Conservation (phyloP, 2,888 invertebrate genomes). For the Poecilobothrus nobilitatus region DNA sequence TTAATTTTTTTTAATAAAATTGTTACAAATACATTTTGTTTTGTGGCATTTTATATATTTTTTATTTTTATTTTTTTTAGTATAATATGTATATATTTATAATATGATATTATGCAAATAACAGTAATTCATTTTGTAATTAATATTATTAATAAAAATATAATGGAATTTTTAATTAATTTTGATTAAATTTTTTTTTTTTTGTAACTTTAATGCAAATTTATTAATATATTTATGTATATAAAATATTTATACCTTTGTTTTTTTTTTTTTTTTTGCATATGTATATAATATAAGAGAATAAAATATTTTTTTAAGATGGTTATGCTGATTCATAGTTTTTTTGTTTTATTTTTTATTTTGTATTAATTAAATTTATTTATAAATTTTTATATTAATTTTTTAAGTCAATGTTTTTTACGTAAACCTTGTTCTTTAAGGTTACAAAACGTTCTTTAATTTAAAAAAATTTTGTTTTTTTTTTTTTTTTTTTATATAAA, state of each 20-base stretch:
- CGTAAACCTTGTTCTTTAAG: not conserved
- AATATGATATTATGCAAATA: not conserved
- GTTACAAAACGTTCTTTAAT: no score
- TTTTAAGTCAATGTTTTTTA: not conserved
- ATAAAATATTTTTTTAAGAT: no score
- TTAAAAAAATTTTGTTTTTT: no score
- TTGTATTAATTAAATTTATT: not conserved
- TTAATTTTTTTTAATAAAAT: no score
- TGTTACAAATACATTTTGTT: not conserved
- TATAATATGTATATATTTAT: not conserved
- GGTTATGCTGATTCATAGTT: not conserved
- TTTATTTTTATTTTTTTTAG: not conserved
- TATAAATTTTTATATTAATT: not conserved
- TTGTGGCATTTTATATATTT: not conserved
- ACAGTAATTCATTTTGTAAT: not conserved
- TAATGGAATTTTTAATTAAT: not conserved
- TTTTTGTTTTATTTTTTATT: no score
- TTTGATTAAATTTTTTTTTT: not conserved
- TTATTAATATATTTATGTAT: no score
- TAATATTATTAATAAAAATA: not conserved
- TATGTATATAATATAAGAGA: not conserved
- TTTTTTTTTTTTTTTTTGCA: not conserved
- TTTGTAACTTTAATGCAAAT: no score
- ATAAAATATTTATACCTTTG: not conserved
- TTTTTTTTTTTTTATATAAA: no score